A percentile compares a stretch with the other conserved stretches of the same genome.
These are phyloP conservation scores for Drosophila tanythrix DNA, from an alignment of 2,888 invertebrate genomes.

Conservation along the genomic window DNA sequence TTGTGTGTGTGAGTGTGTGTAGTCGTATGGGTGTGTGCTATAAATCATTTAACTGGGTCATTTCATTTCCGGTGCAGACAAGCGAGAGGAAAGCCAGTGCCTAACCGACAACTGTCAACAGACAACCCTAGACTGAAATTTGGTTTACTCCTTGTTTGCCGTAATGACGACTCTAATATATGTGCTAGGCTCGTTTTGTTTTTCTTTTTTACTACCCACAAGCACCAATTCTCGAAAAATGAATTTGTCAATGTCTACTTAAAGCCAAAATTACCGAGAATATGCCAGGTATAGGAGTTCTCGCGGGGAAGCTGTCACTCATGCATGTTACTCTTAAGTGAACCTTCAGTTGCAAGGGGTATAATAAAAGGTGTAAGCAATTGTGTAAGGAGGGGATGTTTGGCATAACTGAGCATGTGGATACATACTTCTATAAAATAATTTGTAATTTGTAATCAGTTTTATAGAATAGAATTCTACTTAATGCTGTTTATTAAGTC, in stretches of 20 bases:
- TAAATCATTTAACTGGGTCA: slow-evolving; percentile 82
- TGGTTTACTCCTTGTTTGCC: slow-evolving; percentile 73
- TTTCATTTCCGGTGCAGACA: slow-evolving; percentile 78
- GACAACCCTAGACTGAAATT: slow-evolving; percentile 64
- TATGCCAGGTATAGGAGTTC: slow-evolving; percentile 20
- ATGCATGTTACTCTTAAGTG: background rate
- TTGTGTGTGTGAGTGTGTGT: slow-evolving; percentile 14
- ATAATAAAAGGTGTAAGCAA: background rate
- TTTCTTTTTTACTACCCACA: slow-evolving; percentile 2
- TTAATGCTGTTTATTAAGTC: background rate
- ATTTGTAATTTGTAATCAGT: background rate
- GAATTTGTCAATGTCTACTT: slow-evolving; percentile 81
- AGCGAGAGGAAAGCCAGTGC: slow-evolving; percentile 66
- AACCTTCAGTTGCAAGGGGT: background rate
- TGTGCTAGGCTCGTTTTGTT: slow-evolving; percentile 20
- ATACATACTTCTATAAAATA: background rate
- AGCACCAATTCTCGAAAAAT: slow-evolving; percentile 46
- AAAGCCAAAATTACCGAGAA: slow-evolving; percentile 58
- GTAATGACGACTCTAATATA: slow-evolving; percentile 64
- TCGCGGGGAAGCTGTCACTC: slow-evolving; percentile 30
- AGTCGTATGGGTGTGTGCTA: slow-evolving; percentile 38
- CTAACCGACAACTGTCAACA: slow-evolving; percentile 63
- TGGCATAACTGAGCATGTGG: background rate
- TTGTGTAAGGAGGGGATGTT: background rate
- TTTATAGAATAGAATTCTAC: background rate